Evolutionary conservation across 1,140 invertebrate species (phyloP), one percentile per base, ranked within the genome.

Genomic region (Drosophila trapezifrons): DNA sequence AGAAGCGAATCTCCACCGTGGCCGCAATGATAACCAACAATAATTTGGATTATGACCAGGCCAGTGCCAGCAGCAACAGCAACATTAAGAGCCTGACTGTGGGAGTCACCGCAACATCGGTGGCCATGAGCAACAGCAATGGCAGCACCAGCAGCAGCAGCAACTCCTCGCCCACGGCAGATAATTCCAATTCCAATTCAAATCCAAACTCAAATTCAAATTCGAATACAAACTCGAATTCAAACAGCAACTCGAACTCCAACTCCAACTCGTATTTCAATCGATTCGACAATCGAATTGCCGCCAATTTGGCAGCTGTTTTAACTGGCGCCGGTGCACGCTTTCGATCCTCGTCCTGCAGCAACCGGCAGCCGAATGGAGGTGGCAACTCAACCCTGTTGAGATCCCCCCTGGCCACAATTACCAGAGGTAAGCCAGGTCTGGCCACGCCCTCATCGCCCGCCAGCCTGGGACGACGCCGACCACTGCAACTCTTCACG

Each of bases 41-140:
- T 86, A 91, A 91, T 90, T 91, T 91, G 81, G 85, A 91, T 84
- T 91, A 91, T 70, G 90, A 83, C 60, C 87, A 83, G 72, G 81
- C 76, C 70, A 78, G 82, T 59, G 42, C 57, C 57, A 55, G 42
- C 42, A 43, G 56, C 12, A 27, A 20, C 29, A 20, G 37, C 56
- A 52, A 29, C 42, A 51, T 42, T 56, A 57, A n/a, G 40, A 47
- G 29, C 27, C 13, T 52, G 8, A n/a, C 32, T 15, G 49, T 51
- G 17, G 49, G n/a, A 18, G 27, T 64, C 0, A 40, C 70, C 38
- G 22, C 51, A 57, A 52, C 75, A 76, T 62, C 72, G 69, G 35
- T 38, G 46, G 37, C 74, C 42, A 54, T 58, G 38, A 64, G 63
- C 76, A 79, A 73, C 51, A 64, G 78, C 22, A 86, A 86, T 35